Percentiles rank a stretch among this genome's conserved stretches.
phyloP scores from a whole-genome alignment of 2,113 vertebrate genomes.

The Macroglossus sobrinus region DNA sequence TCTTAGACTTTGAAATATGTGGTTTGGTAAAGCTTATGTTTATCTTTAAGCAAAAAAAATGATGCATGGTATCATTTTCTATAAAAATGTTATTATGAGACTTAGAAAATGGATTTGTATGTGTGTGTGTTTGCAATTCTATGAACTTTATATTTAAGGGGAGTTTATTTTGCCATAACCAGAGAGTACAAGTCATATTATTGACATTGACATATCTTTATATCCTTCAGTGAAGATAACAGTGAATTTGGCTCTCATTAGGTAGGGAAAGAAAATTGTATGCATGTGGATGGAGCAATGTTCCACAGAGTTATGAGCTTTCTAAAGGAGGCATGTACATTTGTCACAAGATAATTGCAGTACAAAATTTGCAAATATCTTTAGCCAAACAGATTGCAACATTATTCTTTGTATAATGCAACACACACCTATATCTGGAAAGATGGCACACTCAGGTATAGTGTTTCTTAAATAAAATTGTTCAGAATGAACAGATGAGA shows the following conservation, averaged over 20 bases:
- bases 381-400: background rate
- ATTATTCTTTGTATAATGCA: background rate
- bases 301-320: background rate
- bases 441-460: background rate
- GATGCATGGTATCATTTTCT: background rate
- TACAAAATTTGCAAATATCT: conserved; percentile 2
- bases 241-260: background rate
- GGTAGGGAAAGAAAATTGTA: background rate
- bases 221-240: background rate
- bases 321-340: background rate
- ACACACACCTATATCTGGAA: background rate
- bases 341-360: background rate
- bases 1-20: conserved; percentile 10
- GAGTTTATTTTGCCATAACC: background rate
- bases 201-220: background rate
- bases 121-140: background rate
- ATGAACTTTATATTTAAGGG: background rate
- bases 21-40: background rate
- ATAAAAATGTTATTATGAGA: conserved; percentile 6
- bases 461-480: background rate
- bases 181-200: background rate
- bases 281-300: background rate
- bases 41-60: conserved; percentile 41
- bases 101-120: background rate
- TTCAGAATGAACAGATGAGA: background rate